phyloP scores from a whole-genome alignment of 2,113 vertebrate species.

The Pterocles gutturalis region DNA sequence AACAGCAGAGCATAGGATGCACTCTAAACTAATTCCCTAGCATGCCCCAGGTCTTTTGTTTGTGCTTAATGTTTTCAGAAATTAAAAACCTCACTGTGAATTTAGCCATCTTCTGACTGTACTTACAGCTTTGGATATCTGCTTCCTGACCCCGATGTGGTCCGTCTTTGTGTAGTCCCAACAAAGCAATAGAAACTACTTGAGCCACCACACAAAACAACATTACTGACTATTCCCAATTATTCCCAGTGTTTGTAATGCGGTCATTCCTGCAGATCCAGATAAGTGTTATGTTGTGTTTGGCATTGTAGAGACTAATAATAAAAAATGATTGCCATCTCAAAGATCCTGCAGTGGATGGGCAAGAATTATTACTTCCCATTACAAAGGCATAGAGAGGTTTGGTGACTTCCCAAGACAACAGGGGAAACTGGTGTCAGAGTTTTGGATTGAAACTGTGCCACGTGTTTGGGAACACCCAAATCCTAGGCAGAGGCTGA shows the following conservation, averaged over 20 bases:
- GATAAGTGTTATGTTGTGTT: neutral
- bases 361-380: neutral
- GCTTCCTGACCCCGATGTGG: accelerated
- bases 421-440: neutral
- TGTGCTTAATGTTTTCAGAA: neutral
- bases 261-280: neutral
- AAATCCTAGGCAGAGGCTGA: neutral
- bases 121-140: neutral
- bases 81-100: neutral
- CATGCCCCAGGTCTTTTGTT: neutral
- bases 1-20: neutral
- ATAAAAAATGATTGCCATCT: neutral
- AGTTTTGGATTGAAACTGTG: neutral
- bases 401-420: neutral
- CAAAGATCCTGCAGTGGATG: neutral
- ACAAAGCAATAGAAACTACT: neutral
- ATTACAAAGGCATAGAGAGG: neutral
- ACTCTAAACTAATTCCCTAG: neutral
- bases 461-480: neutral
- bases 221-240: neutral
- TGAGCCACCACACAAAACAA: neutral
- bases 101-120: neutral
- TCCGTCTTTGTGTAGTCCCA: neutral
- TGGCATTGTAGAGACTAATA: neutral
- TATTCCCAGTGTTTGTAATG: neutral